Evolutionary conservation across 2,797 vertebrate species (phyloP), one percentile per base, ranked within the genome.

Genomic region (Acipenser transmontanus): DNA sequence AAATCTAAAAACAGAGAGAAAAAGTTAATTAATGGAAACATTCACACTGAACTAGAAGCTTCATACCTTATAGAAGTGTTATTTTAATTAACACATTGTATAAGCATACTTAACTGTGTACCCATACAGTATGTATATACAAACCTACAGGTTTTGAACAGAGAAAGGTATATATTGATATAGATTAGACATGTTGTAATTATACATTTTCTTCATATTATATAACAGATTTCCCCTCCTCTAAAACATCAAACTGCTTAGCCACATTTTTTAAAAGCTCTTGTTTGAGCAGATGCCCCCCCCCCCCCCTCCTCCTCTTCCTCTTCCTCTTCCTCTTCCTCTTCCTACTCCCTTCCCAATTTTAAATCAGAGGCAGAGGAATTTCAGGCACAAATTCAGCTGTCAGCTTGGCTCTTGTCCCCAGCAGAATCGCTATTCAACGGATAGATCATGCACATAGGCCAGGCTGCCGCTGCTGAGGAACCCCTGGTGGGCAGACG

Each of bases 361-460:
- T 78, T 70, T 73, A 73, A 83, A 88, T 87, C 84, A 82, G 82
- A 85, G 85, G 80, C 72, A 59, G 78, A 84, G 84, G 85, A 89
- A 88, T 88, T 87, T 80, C 79, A 81, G 81, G 65, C 82, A 78
- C 77, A 66, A 79, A 82, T 77, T 86, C 89, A 92, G 91, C 91
- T 91, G 92, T 88, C 87, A 81, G 80, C 81, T 84, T 84, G 81
- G 82, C 84, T 79, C 81, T 83, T 67, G 70, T 76, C 68, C 73
- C 78, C 69, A 62, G 70, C 56, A 74, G 65, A 77, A 69, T 73
- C 73, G 76, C 68, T 62, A 72, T 75, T 70, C 68, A 73, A 72
- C 65, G 47, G 59, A 67, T 9, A 1, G 65, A 76, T 78, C 74
- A 77, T 63, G 48, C 60, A 67, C 79, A 75, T 75, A 61, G 60